Base-by-base conservation (phyloP, 2,888 invertebrate species). In the Merodon equestris region DNA sequence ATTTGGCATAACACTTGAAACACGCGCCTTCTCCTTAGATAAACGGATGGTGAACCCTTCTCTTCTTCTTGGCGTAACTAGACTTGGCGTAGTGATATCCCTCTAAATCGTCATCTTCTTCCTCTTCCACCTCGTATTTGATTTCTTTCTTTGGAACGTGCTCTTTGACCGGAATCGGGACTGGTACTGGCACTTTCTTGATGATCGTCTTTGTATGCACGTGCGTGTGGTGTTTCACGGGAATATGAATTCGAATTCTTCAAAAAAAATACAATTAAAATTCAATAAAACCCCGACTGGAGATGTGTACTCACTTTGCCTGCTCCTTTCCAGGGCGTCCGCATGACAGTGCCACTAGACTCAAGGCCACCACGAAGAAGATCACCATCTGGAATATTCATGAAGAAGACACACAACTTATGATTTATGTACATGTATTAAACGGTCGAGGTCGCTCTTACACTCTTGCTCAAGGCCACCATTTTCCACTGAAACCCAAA, bases 181-280 rank as follows among this genome's bases (percentile, higher is more conserved):
- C 86, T 76, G 89, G 89, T 60, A 89, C 82, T 17, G 88, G 86
- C 9, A 89, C 87, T 81, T 89, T 89, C 83, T 89, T 89, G 60
- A 89, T 85, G 63, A 89, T 82, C 58, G 89, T 89, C 81, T 89
- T 89, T 1, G 89, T 89, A 76, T 89, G 89, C 17, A 89, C 84
- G 84, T 89, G 89, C 45, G 89, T 89, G 56, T 89, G 89, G 84
- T 89, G 89, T 76, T 89, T 89, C 50, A 89, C 87, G 1, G 89
- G 89, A 63, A 70, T 54, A 13, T 51, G 61, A 14, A 77, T 45
- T 14, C 44, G 54, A 58, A 48, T 27, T 50, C 70, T 70, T 27
- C 27, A 27, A 27, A 27, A 7, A 27, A 27, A 27, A n/a, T n/a
- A 4, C 27, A 27, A 27, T 27, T 27, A 2, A 27, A 27, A 27